A percentile compares a stretch with the other conserved stretches of the same genome.
These are phyloP conservation scores for Gasterosteus aculeatus DNA, from an alignment of 2,113 vertebrate species.

Conservation along the genomic window DNA sequence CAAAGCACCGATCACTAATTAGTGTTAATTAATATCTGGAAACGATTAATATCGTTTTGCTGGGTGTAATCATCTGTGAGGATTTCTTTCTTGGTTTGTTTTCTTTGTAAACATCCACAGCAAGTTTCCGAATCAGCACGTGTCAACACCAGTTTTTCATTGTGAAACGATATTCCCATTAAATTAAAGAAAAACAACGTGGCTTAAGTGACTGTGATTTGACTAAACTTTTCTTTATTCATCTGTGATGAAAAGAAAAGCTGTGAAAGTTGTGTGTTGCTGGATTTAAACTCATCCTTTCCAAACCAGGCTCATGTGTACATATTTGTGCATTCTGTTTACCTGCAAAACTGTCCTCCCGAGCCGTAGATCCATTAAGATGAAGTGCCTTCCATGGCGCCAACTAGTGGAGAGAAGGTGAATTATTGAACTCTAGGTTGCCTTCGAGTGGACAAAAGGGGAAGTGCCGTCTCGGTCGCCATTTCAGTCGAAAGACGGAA, in stretches of 20 bases:
- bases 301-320: not conserved
- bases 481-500: not conserved
- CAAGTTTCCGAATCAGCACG: not conserved
- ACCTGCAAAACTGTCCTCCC: not conserved
- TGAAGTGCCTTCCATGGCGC: not conserved
- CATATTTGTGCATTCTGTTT: not conserved
- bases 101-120: conserved; percentile 14
- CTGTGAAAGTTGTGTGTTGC: too few relatives aligned
- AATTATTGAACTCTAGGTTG: not conserved
- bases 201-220: not conserved
- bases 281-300: not conserved
- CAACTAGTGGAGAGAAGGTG: not conserved
- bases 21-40: not conserved
- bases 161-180: not conserved
- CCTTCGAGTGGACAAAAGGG: not conserved
- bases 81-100: not conserved
- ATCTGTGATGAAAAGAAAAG: not conserved
- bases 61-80: conserved; percentile 9
- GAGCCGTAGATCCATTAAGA: not conserved
- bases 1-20: conserved; percentile 19
- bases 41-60: too few relatives aligned
- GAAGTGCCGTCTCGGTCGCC: not conserved
- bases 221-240: not conserved
- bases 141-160: not conserved
- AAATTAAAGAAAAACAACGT: not conserved